phyloP scores from a whole-genome alignment of 2,888 invertebrate genomes.

The Noctua janthina region DNA sequence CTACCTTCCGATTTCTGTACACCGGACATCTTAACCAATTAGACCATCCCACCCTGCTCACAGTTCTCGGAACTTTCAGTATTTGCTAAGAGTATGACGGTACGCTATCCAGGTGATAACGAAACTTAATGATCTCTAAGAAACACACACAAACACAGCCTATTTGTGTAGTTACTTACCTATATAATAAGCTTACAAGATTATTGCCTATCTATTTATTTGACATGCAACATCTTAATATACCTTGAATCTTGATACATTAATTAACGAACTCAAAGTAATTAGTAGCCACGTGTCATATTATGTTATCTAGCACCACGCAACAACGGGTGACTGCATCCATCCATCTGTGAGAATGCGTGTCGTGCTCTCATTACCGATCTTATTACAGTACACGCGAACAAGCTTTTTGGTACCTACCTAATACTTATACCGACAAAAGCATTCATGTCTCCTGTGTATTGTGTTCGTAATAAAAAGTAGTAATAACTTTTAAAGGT shows the following conservation, averaged over 20 bases:
- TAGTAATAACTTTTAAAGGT: not conserved
- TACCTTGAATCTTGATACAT: constrained; percentile 22
- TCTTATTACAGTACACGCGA: constrained; percentile 74
- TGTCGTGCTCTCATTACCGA: constrained; percentile 71
- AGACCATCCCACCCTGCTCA: too few relatives aligned
- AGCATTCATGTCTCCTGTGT: not conserved
- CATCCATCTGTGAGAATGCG: constrained; percentile 80
- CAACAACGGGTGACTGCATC: constrained; percentile 75
- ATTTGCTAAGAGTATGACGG: not conserved
- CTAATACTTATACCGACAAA: not conserved
- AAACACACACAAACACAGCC: not conserved
- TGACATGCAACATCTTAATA: constrained; percentile 20
- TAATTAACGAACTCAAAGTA: constrained; percentile 34
- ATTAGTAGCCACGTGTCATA: constrained; percentile 50
- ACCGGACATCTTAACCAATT: too few relatives aligned
- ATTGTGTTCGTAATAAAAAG: not conserved
- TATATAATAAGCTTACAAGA: not conserved
- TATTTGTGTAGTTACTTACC: not conserved
- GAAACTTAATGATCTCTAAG: not conserved
- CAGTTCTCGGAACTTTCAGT: not conserved
- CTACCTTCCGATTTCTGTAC: too few relatives aligned
- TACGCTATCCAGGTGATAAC: not conserved
- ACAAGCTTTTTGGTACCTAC: not conserved
- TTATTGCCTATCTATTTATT: constrained; percentile 4
- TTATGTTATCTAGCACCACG: constrained; percentile 62